Evolutionary conservation across 2,888 invertebrate species (phyloP).

Genomic region (Liodrosophila aerea): DNA sequence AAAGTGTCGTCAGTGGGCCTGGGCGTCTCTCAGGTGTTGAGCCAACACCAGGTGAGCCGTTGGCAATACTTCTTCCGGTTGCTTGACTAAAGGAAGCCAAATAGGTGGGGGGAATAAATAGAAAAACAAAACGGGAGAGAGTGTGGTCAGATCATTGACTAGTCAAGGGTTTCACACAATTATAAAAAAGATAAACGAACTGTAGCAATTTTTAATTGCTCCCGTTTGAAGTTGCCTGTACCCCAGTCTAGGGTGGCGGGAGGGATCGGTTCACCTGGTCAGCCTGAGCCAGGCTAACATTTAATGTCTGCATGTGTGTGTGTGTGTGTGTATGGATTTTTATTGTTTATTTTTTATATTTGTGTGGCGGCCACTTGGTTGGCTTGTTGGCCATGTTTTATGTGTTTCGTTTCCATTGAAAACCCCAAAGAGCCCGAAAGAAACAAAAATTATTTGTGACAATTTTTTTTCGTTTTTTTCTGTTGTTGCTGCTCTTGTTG

Average conservation of each 20-base stretch:
- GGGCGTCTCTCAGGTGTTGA: too few relatives aligned
- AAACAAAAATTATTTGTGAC: constrained; percentile 75
- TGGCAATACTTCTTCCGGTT: too few relatives aligned
- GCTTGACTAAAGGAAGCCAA: too few relatives aligned
- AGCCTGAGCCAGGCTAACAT: constrained; percentile 43
- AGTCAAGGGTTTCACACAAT: constrained; percentile 37
- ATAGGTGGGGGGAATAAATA: too few relatives aligned
- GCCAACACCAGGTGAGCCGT: too few relatives aligned
- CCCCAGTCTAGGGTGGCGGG: constrained; percentile 32
- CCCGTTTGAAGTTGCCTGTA: constrained; percentile 55
- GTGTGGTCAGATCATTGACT: constrained; percentile 13
- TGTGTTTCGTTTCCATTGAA: constrained; percentile 77
- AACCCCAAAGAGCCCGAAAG: constrained; percentile 73
- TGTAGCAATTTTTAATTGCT: constrained; percentile 71
- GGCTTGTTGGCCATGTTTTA: constrained; percentile 70
- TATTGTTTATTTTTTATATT: constrained; percentile 60
- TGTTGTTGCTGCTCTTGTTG: constrained; percentile 35
- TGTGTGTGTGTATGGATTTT: constrained; percentile 43
- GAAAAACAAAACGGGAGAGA: too few relatives aligned
- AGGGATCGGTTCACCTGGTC: constrained; percentile 32
- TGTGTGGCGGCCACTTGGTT: constrained; percentile 52
- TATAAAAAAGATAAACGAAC: constrained; percentile 29
- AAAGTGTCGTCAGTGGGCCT: too few relatives aligned
- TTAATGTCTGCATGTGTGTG: constrained; percentile 21
- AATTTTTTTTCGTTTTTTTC: constrained; percentile 51